Percentiles rank a stretch among this genome's conserved stretches.
Conservation (phyloP, 2,888 invertebrate genomes). For the Agrotis exclamationis region DNA sequence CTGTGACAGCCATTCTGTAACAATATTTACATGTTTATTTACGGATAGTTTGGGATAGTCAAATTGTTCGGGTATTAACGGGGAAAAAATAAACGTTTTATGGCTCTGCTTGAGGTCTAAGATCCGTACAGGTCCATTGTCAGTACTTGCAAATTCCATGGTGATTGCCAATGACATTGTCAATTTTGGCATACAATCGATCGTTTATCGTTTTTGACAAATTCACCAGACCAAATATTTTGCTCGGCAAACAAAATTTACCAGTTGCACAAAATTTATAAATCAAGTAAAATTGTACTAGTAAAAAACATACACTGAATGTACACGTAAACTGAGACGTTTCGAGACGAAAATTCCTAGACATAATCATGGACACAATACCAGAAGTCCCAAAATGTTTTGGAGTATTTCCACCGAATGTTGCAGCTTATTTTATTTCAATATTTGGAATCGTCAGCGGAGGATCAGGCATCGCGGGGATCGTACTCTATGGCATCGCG, state of each 20-base stretch:
- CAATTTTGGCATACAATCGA: neutral
- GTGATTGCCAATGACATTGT: neutral
- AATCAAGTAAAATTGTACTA: neutral
- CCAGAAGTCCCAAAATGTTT: constrained; percentile 71
- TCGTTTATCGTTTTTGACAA: constrained; percentile 11
- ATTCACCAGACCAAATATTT: neutral
- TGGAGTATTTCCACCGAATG: constrained; percentile 67
- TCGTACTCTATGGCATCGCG: constrained; percentile 72
- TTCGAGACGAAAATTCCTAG: neutral
- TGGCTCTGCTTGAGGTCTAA: too few relatives aligned
- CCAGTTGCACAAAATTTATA: neutral
- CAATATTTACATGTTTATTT: constrained; percentile 1
- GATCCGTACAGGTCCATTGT: neutral
- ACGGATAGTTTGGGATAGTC: too few relatives aligned
- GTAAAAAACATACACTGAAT: neutral
- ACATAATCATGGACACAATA: constrained; percentile 64
- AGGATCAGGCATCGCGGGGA: constrained; percentile 64
- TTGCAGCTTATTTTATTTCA: constrained; percentile 73
- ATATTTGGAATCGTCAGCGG: constrained; percentile 70
- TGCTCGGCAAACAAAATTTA: constrained; percentile 12
- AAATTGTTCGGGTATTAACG: too few relatives aligned
- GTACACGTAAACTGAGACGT: neutral
- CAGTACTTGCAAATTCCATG: neutral
- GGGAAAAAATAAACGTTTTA: neutral
- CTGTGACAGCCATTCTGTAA: constrained; percentile 75